Percentiles rank a stretch among this genome's conserved stretches.
Evolutionary conservation across 2,797 vertebrate genomes (phyloP).

Genomic region (Oreochromis grahami): DNA sequence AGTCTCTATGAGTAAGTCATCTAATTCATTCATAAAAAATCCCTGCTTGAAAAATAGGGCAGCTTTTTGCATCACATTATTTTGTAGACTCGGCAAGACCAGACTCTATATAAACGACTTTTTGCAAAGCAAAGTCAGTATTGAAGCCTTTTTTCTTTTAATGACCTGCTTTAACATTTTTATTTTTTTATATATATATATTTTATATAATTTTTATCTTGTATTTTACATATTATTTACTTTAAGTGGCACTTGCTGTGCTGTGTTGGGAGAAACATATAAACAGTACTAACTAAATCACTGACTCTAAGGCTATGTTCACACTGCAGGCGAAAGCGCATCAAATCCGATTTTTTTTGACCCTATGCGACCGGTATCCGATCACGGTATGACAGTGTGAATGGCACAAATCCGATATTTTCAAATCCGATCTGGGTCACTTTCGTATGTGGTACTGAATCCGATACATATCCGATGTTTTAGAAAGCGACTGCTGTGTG

Average conservation of each 20-base stretch:
- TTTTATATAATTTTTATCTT: not conserved
- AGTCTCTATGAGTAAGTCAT: not conserved
- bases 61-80: not conserved
- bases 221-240: not conserved
- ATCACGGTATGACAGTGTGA: too few relatives aligned
- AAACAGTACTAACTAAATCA: not conserved
- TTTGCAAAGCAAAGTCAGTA: not conserved
- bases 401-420: too few relatives aligned
- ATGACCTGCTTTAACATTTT: not conserved
- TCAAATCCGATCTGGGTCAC: too few relatives aligned
- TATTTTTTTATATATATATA: fast-evolving
- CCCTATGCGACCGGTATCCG: too few relatives aligned
- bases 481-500: too few relatives aligned
- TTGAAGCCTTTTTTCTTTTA: not conserved
- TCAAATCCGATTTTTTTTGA: too few relatives aligned
- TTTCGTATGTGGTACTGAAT: too few relatives aligned
- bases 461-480: too few relatives aligned
- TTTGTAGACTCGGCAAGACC: not conserved
- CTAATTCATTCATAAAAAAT: not conserved
- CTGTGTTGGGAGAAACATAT: not conserved
- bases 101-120: fast-evolving
- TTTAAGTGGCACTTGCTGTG: not conserved
- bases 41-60: not conserved
- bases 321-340: too few relatives aligned
- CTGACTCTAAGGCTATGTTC: too few relatives aligned